These are phyloP conservation scores for Tapirus terrestris DNA, from an alignment of 2,113 vertebrate genomes.

Conservation along the genomic window DNA sequence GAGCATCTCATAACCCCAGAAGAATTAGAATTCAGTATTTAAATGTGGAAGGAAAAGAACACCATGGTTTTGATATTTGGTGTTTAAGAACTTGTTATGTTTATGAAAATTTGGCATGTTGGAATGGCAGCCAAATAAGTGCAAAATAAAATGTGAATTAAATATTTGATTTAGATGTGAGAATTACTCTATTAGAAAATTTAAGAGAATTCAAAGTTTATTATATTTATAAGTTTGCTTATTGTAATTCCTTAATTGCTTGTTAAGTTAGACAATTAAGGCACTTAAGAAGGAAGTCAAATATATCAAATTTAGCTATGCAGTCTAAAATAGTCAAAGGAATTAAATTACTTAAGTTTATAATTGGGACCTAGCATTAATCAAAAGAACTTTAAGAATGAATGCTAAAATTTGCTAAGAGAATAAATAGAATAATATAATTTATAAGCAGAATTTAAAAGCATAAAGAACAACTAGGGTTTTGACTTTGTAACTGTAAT, in stretches of 20 bases:
- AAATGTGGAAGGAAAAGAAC: not conserved
- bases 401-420: slow-evolving; percentile 8
- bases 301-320: slow-evolving; percentile 14
- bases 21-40: not conserved
- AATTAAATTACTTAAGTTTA: slow-evolving; percentile 31
- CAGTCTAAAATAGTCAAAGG: not conserved
- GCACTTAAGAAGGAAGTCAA: not conserved
- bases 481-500: not conserved
- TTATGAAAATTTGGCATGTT: not conserved
- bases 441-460: slow-evolving; percentile 34
- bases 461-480: not conserved
- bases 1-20: not conserved
- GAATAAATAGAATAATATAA: not conserved
- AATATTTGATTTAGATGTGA: not conserved
- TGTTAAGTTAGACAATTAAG: not conserved
- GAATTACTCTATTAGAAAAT: not conserved
- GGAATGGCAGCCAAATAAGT: not conserved
- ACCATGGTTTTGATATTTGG: not conserved
- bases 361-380: not conserved
- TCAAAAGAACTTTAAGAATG: not conserved
- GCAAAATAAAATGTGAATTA: slow-evolving; percentile 57
- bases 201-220: not conserved
- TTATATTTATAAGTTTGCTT: slow-evolving; percentile 25
- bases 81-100: not conserved
- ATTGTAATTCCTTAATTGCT: not conserved